These are phyloP conservation scores for Hymenopus coronatus DNA, from an alignment of 2,888 invertebrate species.

Conservation along the genomic window DNA sequence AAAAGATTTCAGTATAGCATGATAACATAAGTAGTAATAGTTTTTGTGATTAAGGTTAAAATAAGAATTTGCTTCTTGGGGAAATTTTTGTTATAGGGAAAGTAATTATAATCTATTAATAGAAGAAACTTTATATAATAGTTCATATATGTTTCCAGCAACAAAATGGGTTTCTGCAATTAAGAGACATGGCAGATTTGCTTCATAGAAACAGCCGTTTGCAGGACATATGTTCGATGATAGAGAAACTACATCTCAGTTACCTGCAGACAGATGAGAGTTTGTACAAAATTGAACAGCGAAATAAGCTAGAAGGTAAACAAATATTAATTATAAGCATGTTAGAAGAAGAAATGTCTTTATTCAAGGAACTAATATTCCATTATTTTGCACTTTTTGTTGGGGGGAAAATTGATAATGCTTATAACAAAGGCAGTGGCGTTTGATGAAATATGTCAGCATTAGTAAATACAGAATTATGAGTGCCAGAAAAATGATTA, in stretches of 20 bases:
- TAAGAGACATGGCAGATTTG: constrained; percentile 28
- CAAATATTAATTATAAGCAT: background rate
- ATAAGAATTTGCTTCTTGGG: background rate
- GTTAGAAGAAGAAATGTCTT: no score
- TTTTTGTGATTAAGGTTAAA: background rate
- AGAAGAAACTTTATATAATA: background rate
- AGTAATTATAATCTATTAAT: background rate
- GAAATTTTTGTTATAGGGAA: background rate
- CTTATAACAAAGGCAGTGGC: no score
- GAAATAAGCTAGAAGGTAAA: constrained; percentile 73
- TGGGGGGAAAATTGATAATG: no score
- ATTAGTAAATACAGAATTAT: no score
- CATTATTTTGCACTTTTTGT: no score
- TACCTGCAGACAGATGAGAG: constrained; percentile 80
- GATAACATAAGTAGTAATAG: background rate
- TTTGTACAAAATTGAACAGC: constrained; percentile 70
- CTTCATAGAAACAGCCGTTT: constrained; percentile 50
- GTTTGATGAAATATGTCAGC: no score
- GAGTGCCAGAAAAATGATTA: no score
- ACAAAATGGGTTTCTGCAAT: background rate
- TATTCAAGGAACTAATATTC: no score
- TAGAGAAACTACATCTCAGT: constrained; percentile 72
- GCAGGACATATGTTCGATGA: constrained; percentile 67
- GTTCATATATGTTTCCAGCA: background rate
- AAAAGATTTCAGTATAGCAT: no score